Percentiles rank a stretch among this genome's conserved stretches.
phyloP scores from a whole-genome alignment of 2,888 invertebrate genomes.

The Gibbula magus region DNA sequence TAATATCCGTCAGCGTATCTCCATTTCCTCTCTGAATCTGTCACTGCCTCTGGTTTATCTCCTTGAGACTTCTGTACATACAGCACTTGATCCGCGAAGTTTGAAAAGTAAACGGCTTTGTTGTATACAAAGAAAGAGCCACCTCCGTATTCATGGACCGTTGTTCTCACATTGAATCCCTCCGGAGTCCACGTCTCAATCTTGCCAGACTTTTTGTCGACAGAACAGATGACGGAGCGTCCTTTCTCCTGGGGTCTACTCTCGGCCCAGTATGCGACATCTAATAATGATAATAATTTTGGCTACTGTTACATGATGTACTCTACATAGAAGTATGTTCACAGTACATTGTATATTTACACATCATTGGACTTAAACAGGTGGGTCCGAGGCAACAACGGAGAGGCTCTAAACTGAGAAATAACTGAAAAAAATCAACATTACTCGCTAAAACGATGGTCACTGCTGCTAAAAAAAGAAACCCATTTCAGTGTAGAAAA shows the following conservation, averaged over 20 bases:
- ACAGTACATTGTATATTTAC: no score
- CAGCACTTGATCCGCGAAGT: constrained; percentile 69
- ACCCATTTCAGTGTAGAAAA: no score
- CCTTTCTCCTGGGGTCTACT: constrained; percentile 67
- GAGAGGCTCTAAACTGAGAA: no score
- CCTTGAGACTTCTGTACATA: constrained; percentile 61
- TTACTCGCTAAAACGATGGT: no score
- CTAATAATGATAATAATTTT: constrained; percentile 48
- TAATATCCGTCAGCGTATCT: constrained; percentile 68
- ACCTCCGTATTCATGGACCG: constrained; percentile 76
- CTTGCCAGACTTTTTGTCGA: constrained; percentile 41
- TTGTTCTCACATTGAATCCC: constrained; percentile 68
- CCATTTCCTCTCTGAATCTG: constrained; percentile 54
- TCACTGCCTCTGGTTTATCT: constrained; percentile 55
- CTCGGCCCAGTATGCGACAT: constrained; percentile 71
- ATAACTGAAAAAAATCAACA: no score
- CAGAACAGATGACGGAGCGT: constrained; percentile 68
- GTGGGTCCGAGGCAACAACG: no score
- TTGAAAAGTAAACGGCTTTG: constrained; percentile 69
- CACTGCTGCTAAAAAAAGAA: no score
- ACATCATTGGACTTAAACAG: no score
- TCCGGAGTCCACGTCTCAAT: constrained; percentile 64
- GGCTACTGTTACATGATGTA: no score
- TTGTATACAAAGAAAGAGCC: constrained; percentile 70
- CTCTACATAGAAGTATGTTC: no score